These are phyloP conservation scores for Rotaria sp. DNA, from an alignment of 2,888 invertebrate genomes.

Conservation along the genomic window DNA sequence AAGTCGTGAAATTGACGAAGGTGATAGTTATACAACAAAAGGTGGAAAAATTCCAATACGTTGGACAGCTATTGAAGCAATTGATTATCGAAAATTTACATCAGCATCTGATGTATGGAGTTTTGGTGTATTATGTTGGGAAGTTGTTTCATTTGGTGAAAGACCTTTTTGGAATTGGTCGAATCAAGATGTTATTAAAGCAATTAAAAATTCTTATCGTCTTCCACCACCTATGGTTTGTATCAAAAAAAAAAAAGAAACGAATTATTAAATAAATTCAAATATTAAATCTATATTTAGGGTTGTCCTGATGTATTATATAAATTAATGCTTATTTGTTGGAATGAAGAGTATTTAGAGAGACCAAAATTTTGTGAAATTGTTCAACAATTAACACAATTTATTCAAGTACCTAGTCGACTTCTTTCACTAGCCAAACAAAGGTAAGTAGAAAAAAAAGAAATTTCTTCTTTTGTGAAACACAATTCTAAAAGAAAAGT, in stretches of 20 bases:
- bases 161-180: conserved; percentile 99
- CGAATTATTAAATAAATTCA: background rate
- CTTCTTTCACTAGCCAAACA: conserved; percentile 11
- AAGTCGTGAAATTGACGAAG: conserved; percentile 65
- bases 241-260: background rate
- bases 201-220: conserved; percentile 93
- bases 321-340: conserved; percentile 94
- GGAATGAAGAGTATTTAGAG: conserved; percentile 93
- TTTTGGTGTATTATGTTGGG: conserved; percentile 98
- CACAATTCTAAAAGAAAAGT: background rate
- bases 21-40: conserved; percentile 54
- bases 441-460: background rate
- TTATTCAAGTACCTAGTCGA: background rate
- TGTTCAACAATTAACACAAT: background rate
- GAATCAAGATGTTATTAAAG: conserved; percentile 95
- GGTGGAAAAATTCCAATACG: conserved; percentile 96
- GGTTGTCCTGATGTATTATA: conserved; percentile 96
- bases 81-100: conserved; percentile 97
- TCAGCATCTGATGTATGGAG: conserved; percentile 99
- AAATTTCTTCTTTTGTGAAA: too few relatives aligned
- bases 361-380: conserved; percentile 73
- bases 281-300: conserved; percentile 53
- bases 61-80: conserved; percentile 98
- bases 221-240: conserved; percentile 60
- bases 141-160: conserved; percentile 97